Evolutionary conservation across 2,113 vertebrate genomes (phyloP).

Genomic region (Ammodramus savannarum): DNA sequence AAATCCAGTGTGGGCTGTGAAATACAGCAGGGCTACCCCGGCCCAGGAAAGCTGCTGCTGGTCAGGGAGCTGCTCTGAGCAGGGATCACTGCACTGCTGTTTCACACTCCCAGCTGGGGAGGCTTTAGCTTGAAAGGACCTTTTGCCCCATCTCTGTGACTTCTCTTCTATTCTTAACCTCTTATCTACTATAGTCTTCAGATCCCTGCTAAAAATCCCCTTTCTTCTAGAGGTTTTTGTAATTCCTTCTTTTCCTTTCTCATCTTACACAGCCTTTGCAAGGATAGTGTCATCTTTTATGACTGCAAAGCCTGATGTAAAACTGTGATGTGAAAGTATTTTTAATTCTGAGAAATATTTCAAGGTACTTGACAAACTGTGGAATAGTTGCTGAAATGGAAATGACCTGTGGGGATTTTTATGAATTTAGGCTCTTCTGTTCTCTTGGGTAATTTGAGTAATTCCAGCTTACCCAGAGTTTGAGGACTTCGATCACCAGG

Average conservation of each 20-base stretch:
- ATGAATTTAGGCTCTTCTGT: background rate
- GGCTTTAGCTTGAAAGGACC: background rate
- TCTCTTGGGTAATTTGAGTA: conserved; percentile 23
- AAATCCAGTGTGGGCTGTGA: background rate
- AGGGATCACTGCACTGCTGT: background rate
- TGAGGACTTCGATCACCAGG: conserved; percentile 35
- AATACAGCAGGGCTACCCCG: background rate
- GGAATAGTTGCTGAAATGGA: background rate
- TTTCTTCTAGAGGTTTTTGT: background rate
- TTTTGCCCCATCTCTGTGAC: background rate
- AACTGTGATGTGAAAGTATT: background rate
- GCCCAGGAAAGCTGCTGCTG: background rate
- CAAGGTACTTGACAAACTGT: background rate
- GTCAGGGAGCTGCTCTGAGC: background rate
- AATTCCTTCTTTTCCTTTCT: background rate
- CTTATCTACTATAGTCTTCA: background rate
- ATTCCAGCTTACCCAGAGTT: conserved; percentile 11
- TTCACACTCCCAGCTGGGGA: background rate
- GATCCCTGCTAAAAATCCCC: background rate
- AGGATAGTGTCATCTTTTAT: background rate
- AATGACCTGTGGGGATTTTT: conserved; percentile 11
- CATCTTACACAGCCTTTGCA: background rate
- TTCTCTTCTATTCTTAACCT: background rate
- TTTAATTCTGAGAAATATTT: background rate
- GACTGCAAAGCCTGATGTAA: background rate